Evolutionary conservation across 92 coral and sea anemone genomes (phyloP).

Genomic region (Porites divaricata): DNA sequence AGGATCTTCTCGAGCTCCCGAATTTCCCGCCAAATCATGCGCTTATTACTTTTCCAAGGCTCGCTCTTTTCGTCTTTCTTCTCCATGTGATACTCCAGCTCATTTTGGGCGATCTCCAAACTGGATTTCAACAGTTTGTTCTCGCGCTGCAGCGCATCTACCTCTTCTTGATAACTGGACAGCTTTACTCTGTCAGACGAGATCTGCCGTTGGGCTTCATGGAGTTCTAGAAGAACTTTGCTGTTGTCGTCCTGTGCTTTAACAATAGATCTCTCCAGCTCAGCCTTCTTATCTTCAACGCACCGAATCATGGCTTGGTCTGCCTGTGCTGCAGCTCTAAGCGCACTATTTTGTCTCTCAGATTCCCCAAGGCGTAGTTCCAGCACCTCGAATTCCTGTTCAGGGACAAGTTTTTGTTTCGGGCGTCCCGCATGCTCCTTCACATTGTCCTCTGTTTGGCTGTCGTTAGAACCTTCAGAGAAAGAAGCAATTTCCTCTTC

Average conservation of each 20-base stretch:
- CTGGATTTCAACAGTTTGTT: conserved; percentile 74
- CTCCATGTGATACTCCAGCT: conserved; percentile 75
- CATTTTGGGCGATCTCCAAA: conserved; percentile 85
- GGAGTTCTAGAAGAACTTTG: conserved; percentile 75
- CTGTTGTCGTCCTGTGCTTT: conserved; percentile 80
- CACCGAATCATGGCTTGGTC: conserved; percentile 91
- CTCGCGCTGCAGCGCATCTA: conserved; percentile 76
- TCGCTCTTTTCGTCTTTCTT: conserved; percentile 57
- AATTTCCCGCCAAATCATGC: conserved; percentile 89
- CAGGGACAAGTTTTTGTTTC: conserved; percentile 44
- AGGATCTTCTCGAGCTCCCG: conserved; percentile 94
- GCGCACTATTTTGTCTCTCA: conserved; percentile 83
- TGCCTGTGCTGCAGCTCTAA: conserved; percentile 83
- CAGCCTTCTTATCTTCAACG: conserved; percentile 78
- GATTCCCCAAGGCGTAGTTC: conserved; percentile 75
- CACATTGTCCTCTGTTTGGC: conserved; percentile 15
- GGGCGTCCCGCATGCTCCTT: neutral
- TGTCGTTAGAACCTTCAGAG: neutral
- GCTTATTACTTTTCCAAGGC: conserved; percentile 84
- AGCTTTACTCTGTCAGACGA: conserved; percentile 84
- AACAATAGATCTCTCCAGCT: conserved; percentile 73
- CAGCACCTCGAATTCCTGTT: conserved; percentile 69
- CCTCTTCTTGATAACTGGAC: conserved; percentile 76
- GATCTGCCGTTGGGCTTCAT: conserved; percentile 80
- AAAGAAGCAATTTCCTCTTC: conserved; percentile 25